A percentile compares a stretch with the other conserved stretches of the same genome.
Conservation (phyloP, 1,140 invertebrate species). For the Frieseomelitta varia region DNA sequence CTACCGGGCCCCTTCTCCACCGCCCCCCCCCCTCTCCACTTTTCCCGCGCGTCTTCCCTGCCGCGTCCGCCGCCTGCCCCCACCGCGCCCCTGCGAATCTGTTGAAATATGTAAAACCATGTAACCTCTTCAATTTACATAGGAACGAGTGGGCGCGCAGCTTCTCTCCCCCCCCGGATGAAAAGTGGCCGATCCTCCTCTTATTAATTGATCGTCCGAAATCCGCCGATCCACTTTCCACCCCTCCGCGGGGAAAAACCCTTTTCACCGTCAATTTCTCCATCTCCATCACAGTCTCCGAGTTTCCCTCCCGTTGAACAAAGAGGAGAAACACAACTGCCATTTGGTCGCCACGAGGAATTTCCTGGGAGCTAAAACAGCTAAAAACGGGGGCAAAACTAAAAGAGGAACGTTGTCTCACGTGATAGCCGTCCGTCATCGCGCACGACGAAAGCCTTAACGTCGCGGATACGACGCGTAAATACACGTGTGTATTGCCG, state of each 20-base stretch:
- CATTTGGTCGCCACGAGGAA: not conserved
- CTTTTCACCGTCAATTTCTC: not conserved
- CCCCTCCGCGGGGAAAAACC: constrained; percentile 13
- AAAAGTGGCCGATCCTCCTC: constrained; percentile 73
- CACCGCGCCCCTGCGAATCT: constrained; percentile 63
- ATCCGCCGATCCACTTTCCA: constrained; percentile 48
- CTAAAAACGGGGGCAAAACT: constrained; percentile 11
- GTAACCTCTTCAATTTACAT: constrained; percentile 82
- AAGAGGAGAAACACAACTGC: not conserved
- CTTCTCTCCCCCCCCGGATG: constrained; percentile 50
- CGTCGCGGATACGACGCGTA: constrained; percentile 61
- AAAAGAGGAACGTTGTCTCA: constrained; percentile 62
- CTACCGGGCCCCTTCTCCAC: constrained; percentile 48
- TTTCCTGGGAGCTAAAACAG: not conserved
- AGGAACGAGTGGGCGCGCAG: constrained; percentile 59
- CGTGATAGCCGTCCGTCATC: constrained; percentile 71
- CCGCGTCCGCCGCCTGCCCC: constrained; percentile 8
- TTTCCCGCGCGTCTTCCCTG: constrained; percentile 27
- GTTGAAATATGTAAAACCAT: constrained; percentile 82
- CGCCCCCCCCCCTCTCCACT: constrained; percentile 18
- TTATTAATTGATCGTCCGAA: constrained; percentile 64
- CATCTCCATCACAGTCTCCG: not conserved
- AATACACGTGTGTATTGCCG: constrained; percentile 57
- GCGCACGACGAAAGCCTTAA: constrained; percentile 61
- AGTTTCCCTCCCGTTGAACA: too few species aligned